A percentile compares a stretch with the other conserved stretches of the same genome.
phyloP scores from a whole-genome alignment of 2,113 vertebrate species.

The Lamprologus callipterus region DNA sequence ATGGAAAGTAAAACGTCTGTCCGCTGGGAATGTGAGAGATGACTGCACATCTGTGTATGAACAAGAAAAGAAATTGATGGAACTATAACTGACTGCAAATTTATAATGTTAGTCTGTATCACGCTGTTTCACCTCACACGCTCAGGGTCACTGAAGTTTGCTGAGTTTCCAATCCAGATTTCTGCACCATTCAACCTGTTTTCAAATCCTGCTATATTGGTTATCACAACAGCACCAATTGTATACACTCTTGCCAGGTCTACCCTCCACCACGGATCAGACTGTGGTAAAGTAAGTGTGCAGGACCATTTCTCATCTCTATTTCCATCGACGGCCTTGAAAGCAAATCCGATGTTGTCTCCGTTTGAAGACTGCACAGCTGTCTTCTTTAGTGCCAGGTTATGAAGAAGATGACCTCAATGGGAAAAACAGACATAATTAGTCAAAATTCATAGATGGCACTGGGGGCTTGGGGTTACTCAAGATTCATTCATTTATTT shows the following conservation, averaged over 20 bases:
- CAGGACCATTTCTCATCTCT: neutral
- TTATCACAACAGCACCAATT: neutral
- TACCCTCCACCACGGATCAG: conserved; percentile 14
- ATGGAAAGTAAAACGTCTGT: neutral
- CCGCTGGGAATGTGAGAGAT: neutral
- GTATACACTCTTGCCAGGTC: neutral
- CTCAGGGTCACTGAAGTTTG: neutral
- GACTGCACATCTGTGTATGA: neutral
- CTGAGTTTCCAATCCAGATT: neutral
- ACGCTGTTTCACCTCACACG: neutral
- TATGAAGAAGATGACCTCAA: neutral
- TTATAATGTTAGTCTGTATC: neutral
- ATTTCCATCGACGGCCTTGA: neutral
- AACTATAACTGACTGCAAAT: neutral
- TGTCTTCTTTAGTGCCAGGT: neutral
- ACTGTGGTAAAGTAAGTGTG: neutral
- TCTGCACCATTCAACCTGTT: neutral
- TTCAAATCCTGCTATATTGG: fast-evolving
- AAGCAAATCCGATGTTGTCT: neutral
- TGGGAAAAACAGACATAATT: neutral
- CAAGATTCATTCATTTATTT: neutral
- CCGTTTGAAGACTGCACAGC: neutral
- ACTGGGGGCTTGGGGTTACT: neutral
- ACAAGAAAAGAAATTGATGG: neutral
- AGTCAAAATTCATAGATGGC: neutral